Conservation (phyloP, 1,140 invertebrate species). For the Ruditapes philippinarum region DNA sequence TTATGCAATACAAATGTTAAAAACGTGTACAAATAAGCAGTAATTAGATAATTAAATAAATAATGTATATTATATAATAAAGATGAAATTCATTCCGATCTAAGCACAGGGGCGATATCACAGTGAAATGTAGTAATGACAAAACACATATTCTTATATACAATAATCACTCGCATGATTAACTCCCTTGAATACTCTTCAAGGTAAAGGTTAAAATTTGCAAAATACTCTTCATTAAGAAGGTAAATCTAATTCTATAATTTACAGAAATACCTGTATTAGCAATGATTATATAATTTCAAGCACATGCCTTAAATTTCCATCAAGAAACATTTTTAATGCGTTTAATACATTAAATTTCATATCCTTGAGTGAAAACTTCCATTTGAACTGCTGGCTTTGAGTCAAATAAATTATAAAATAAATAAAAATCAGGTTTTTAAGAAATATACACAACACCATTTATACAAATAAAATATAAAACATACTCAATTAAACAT, state of each 20-base stretch:
- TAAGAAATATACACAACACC: not conserved
- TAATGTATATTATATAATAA: not conserved
- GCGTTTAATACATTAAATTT: not conserved
- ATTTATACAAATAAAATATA: slow-evolving; percentile 25
- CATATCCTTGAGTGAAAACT: not conserved
- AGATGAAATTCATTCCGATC: slow-evolving; percentile 30
- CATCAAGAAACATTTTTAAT: not conserved
- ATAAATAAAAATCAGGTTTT: slow-evolving; percentile 7
- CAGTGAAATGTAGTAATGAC: slow-evolving; percentile 14
- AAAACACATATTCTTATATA: slow-evolving; percentile 16
- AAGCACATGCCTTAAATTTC: not conserved
- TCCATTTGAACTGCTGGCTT: slow-evolving; percentile 1
- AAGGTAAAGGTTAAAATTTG: not conserved
- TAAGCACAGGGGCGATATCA: slow-evolving; percentile 22
- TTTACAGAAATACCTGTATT: not conserved
- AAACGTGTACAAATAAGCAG: slow-evolving; percentile 5
- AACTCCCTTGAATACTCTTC: not conserved
- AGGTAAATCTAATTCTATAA: not conserved
- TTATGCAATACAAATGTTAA: not conserved
- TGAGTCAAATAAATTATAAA: not conserved
- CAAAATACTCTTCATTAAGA: not conserved
- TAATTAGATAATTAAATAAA: not conserved
- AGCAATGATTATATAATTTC: not conserved
- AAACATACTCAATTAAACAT: not conserved
- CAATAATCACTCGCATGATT: not conserved